A percentile compares a stretch with the other conserved stretches of the same genome.
Evolutionary conservation across 1,140 invertebrate species (phyloP).

Genomic region (Drosophila melanica): DNA sequence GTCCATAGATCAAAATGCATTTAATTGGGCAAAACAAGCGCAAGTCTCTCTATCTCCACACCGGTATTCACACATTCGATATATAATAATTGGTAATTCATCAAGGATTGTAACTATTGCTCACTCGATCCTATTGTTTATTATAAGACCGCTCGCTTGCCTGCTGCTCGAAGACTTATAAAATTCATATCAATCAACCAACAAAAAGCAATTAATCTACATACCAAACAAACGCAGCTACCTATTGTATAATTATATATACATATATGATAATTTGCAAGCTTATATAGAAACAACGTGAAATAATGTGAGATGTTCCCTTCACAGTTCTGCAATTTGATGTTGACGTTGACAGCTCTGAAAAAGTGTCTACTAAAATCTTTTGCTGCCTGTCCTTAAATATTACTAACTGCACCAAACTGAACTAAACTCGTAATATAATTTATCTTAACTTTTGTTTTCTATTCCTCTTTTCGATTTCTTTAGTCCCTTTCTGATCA

Average conservation of each 20-base stretch:
- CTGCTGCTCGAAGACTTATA: slow-evolving; percentile 34
- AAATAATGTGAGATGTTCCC: slow-evolving; percentile 83
- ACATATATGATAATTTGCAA: slow-evolving; percentile 38
- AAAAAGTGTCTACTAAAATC: slow-evolving; percentile 20
- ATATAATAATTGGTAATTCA: slow-evolving; percentile 63
- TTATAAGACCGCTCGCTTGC: slow-evolving; percentile 51
- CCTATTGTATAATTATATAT: slow-evolving; percentile 26
- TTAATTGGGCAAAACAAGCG: slow-evolving; percentile 50
- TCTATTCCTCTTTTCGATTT: slow-evolving; percentile 39
- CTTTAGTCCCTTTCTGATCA: slow-evolving; percentile 31
- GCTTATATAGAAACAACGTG: slow-evolving; percentile 56
- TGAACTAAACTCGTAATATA: slow-evolving; percentile 25
- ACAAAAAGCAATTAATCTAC: slow-evolving; percentile 41
- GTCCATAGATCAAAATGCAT: slow-evolving; percentile 57
- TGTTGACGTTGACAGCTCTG: slow-evolving; percentile 33
- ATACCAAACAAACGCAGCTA: slow-evolving; percentile 43
- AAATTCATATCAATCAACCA: slow-evolving; percentile 53
- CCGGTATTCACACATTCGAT: slow-evolving; percentile 36
- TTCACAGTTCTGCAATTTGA: slow-evolving; percentile 84
- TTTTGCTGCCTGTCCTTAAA: slow-evolving; percentile 33
- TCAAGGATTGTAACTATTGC: slow-evolving; percentile 77
- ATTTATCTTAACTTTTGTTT: slow-evolving; percentile 39
- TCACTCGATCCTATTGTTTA: slow-evolving; percentile 65
- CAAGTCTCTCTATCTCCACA: slow-evolving; percentile 52
- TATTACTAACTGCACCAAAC: slow-evolving; percentile 62